Conservation (phyloP, 2,888 invertebrate genomes). For the Therioaphis trifolii region DNA sequence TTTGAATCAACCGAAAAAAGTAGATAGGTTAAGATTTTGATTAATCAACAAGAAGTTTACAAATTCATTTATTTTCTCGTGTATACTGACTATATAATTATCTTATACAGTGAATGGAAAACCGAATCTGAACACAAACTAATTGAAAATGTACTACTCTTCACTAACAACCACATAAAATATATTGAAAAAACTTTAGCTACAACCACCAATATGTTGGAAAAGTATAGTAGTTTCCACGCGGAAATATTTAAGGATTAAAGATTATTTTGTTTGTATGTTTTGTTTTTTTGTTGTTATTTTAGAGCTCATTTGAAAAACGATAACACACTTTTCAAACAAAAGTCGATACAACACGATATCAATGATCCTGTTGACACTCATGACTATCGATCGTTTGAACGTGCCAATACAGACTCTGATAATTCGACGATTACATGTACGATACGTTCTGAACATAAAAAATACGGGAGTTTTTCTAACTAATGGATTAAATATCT, state of each 20-base stretch:
- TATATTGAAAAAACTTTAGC: background rate
- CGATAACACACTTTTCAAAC: background rate
- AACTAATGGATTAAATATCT: no score
- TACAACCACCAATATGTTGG: background rate
- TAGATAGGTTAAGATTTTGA: no score
- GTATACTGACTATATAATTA: no score
- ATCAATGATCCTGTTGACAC: background rate
- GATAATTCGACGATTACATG: slow-evolving; percentile 47
- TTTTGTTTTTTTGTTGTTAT: no score
- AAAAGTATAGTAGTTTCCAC: slow-evolving; percentile 5
- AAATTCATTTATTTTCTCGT: slow-evolving; percentile 8
- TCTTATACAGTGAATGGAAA: slow-evolving; percentile 22
- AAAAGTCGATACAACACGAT: background rate
- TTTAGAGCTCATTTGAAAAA: slow-evolving; percentile 12
- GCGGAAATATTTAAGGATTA: no score
- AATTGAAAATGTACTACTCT: slow-evolving; percentile 16
- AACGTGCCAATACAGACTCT: slow-evolving; percentile 19
- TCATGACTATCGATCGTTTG: background rate
- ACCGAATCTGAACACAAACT: slow-evolving; percentile 4
- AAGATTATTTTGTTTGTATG: background rate
- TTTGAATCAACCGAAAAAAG: background rate
- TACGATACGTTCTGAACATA: no score
- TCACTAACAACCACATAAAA: slow-evolving; percentile 7
- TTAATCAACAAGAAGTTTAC: no score
- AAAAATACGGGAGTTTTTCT: no score